phyloP scores from a whole-genome alignment of 2,113 vertebrate genomes.

The Corythoichthys haematopterus region DNA sequence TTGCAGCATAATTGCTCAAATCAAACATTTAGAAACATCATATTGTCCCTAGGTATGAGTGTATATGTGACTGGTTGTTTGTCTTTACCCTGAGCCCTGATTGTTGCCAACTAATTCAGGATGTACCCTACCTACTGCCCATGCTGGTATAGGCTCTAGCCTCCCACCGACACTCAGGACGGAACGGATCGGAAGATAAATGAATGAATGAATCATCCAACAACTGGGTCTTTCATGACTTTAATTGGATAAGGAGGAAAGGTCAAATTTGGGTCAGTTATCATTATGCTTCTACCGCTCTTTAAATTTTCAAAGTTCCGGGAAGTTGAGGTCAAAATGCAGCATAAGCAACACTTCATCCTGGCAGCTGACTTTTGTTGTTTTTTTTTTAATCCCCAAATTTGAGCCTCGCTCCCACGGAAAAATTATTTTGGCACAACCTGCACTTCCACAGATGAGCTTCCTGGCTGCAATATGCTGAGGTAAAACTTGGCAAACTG shows the following conservation, averaged over 20 bases:
- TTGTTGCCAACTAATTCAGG: too few relatives aligned
- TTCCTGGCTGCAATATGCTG: slow-evolving; percentile 44
- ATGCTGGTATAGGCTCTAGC: too few relatives aligned
- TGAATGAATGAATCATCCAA: too few relatives aligned
- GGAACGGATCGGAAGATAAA: too few relatives aligned
- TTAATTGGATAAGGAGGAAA: not conserved
- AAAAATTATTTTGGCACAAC: slow-evolving; percentile 59
- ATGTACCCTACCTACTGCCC: too few relatives aligned
- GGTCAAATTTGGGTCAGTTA: not conserved
- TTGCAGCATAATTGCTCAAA: too few relatives aligned
- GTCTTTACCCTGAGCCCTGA: too few relatives aligned
- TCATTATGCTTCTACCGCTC: not conserved
- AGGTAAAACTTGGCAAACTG: slow-evolving; percentile 43
- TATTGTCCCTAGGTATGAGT: too few relatives aligned
- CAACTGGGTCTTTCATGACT: too few relatives aligned
- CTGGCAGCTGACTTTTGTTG: slow-evolving; percentile 26
- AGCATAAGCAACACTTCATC: not conserved
- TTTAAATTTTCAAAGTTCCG: not conserved
- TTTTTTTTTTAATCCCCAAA: slow-evolving; percentile 10
- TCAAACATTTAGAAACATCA: too few relatives aligned
- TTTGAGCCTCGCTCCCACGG: slow-evolving; percentile 55
- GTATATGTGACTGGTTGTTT: too few relatives aligned
- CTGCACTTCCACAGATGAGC: slow-evolving; percentile 61
- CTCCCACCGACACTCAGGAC: too few relatives aligned
- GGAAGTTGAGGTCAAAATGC: not conserved